phyloP scores from a whole-genome alignment of 2,888 invertebrate genomes.

The Eupithecia tripunctaria region DNA sequence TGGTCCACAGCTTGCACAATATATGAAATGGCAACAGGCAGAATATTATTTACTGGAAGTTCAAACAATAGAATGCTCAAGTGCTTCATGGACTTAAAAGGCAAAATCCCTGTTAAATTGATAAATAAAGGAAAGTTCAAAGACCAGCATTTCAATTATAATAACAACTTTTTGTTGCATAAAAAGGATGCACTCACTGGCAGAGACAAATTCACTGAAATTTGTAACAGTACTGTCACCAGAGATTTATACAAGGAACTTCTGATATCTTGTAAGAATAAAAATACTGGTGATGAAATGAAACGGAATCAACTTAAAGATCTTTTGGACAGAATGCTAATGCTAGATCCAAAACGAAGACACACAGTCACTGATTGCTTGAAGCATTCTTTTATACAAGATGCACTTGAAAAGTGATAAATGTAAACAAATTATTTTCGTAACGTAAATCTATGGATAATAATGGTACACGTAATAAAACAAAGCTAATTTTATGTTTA shows the following conservation, averaged over 20 bases:
- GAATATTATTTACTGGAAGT: conserved; percentile 98
- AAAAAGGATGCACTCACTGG: conserved; percentile 99
- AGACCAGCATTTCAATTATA: conserved; percentile 98
- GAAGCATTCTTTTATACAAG: conserved; percentile 94
- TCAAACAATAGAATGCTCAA: conserved; percentile 99
- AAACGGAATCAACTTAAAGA: conserved; percentile 97
- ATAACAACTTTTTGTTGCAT: conserved; percentile 97
- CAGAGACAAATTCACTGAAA: conserved; percentile 96
- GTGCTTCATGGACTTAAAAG: conserved; percentile 99
- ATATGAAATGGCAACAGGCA: conserved; percentile 98
- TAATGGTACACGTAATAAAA: conserved; percentile 54
- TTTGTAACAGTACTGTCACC: conserved; percentile 92
- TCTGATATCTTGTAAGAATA: conserved; percentile 90
- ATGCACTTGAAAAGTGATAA: conserved; percentile 58
- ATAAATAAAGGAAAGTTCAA: conserved; percentile 96
- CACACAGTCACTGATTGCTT: conserved; percentile 94
- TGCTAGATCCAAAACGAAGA: conserved; percentile 95
- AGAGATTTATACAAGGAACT: conserved; percentile 96
- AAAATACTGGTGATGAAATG: conserved; percentile 92
- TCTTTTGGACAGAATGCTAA: conserved; percentile 94
- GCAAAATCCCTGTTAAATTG: conserved; percentile 97
- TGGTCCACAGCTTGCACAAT: conserved; percentile 99
- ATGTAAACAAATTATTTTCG: not conserved
- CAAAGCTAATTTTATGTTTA: conserved; percentile 63
- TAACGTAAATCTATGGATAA: conserved; percentile 16